Percentiles rank a stretch among this genome's conserved stretches.
Conservation (phyloP, 1,140 invertebrate genomes). For the Helicorthomorpha holstii region DNA sequence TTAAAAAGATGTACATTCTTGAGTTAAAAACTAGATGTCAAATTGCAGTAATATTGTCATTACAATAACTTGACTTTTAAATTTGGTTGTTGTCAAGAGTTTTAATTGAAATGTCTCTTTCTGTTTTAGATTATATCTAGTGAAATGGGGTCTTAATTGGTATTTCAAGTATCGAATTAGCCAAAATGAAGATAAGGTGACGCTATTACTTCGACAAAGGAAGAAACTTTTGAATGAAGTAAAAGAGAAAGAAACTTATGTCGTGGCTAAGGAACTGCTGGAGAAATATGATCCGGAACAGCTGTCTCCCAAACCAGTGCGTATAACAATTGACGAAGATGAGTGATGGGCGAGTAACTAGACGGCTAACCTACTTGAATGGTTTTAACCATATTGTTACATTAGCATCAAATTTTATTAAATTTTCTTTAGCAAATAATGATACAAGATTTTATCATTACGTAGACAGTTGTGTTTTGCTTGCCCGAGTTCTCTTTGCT, state of each 20-base stretch:
- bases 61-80: slow-evolving; percentile 1
- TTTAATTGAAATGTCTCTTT: slow-evolving; percentile 16
- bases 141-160: slow-evolving; percentile 62
- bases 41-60: neutral
- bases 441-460: too few relatives aligned
- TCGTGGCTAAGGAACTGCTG: slow-evolving; percentile 81
- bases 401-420: too few relatives aligned
- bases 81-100: slow-evolving; percentile 13
- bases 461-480: too few relatives aligned
- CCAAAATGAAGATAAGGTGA: slow-evolving; percentile 57
- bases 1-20: neutral
- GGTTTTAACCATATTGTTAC: too few relatives aligned
- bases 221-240: slow-evolving; percentile 84
- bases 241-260: slow-evolving; percentile 94
- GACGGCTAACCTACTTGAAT: too few relatives aligned
- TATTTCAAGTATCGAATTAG: slow-evolving; percentile 70
- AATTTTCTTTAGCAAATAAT: too few relatives aligned
- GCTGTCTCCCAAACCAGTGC: too few relatives aligned
- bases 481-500: too few relatives aligned
- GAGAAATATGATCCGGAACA: slow-evolving; percentile 66
- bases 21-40: neutral
- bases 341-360: too few relatives aligned
- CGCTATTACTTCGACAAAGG: slow-evolving; percentile 55
- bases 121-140: slow-evolving; percentile 52
- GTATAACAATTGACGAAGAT: too few relatives aligned